A percentile compares a stretch with the other conserved stretches of the same genome.
Conservation (phyloP, 2,888 invertebrate species). For the Cantharis flavilabris region DNA sequence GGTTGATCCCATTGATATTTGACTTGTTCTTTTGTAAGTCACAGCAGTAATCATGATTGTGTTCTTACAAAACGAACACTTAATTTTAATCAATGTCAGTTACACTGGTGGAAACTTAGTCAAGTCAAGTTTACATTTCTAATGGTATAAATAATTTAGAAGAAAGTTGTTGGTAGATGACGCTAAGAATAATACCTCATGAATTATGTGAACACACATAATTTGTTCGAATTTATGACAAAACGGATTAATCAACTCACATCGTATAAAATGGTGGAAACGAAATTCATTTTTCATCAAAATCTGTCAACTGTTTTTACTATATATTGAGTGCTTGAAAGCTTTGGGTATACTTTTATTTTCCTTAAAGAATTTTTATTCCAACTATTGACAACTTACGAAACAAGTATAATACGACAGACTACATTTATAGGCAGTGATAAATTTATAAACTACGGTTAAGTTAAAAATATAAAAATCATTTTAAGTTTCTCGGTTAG, state of each 20-base stretch:
- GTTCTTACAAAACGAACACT: background rate
- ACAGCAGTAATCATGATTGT: background rate
- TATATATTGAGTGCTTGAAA: background rate
- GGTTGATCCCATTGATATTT: background rate
- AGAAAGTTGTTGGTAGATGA: background rate
- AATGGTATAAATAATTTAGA: background rate
- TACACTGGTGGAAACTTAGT: background rate
- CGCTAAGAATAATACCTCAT: background rate
- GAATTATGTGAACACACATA: background rate
- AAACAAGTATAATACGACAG: background rate
- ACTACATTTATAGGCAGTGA: background rate
- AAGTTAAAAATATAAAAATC: background rate
- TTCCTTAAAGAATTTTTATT: background rate
- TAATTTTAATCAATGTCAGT: background rate
- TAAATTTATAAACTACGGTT: background rate
- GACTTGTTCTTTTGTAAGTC: background rate
- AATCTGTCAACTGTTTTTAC: background rate
- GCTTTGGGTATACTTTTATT: background rate
- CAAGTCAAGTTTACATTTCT: background rate
- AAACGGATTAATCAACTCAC: background rate
- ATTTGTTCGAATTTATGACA: background rate
- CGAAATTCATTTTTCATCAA: background rate
- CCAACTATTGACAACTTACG: background rate
- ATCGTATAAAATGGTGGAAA: background rate
- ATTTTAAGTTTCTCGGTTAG: background rate